These are phyloP conservation scores for Nerophis lumbriciformis DNA, from an alignment of 2,113 vertebrate species.

Conservation along the genomic window DNA sequence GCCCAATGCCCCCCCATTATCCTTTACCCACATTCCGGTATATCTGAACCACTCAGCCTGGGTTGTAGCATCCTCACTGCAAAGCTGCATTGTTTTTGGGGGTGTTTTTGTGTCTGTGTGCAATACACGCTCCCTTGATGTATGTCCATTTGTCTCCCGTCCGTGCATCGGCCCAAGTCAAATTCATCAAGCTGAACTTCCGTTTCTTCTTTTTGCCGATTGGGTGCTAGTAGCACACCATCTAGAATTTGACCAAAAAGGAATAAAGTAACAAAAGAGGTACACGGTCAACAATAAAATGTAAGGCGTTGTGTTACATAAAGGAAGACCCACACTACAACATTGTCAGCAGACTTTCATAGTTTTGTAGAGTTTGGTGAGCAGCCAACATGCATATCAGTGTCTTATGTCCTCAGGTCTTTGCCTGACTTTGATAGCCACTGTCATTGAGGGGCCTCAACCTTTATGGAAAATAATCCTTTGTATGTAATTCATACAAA, in stretches of 20 bases:
- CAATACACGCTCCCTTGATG: not conserved
- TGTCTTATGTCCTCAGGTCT: not conserved
- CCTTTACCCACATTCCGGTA: slow-evolving; percentile 9
- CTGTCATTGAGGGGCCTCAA: not conserved
- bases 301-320: not conserved
- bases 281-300: not conserved
- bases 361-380: not conserved
- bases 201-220: not conserved
- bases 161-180: not conserved
- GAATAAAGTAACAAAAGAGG: not conserved
- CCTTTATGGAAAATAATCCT: not conserved
- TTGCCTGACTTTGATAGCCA: not conserved
- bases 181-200: not conserved
- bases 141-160: slow-evolving; percentile 1
- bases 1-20: slow-evolving; percentile 34
- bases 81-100: slow-evolving; percentile 15
- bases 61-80: slow-evolving; percentile 17
- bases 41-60: slow-evolving; percentile 36
- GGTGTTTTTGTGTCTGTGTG: slow-evolving; percentile 8
- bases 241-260: not conserved
- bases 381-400: slow-evolving; percentile 1
- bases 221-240: too few relatives aligned
- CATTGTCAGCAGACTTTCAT: not conserved
- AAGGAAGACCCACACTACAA: not conserved
- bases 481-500: not conserved